phyloP scores from a whole-genome alignment of 2,113 vertebrate species.

The Colius striatus region DNA sequence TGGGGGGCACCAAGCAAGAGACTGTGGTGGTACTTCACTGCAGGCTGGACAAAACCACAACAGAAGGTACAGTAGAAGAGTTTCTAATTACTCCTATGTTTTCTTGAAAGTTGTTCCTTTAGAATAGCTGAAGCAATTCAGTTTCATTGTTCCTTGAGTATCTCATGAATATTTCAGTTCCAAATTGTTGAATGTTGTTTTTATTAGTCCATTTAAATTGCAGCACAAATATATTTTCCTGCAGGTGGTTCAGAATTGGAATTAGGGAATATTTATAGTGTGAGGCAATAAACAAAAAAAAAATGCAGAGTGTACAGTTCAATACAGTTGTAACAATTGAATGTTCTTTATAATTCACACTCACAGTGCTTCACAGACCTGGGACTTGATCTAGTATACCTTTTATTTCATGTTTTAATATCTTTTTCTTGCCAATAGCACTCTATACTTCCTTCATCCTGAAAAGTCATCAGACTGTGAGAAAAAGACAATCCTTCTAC shows the following conservation, averaged over 20 bases:
- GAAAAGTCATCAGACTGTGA: not conserved
- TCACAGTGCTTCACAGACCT: not conserved
- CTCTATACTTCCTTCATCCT: not conserved
- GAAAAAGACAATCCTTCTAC: not conserved
- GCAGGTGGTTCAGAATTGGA: conserved; percentile 51
- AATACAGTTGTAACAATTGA: conserved; percentile 42
- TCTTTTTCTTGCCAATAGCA: conserved; percentile 8
- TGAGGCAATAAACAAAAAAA: conserved; percentile 60
- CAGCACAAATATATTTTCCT: conserved; percentile 67
- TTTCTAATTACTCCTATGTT: conserved; percentile 57
- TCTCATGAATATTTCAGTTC: conserved; percentile 80
- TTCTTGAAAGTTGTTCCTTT: conserved; percentile 67
- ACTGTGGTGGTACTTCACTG: too few relatives aligned
- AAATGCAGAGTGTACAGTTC: conserved; percentile 20
- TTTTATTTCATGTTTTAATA: conserved; percentile 55
- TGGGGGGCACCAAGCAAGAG: too few relatives aligned
- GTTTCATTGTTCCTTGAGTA: conserved; percentile 74
- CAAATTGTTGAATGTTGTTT: conserved; percentile 73
- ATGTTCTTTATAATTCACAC: conserved; percentile 46
- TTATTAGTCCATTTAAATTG: conserved; percentile 73
- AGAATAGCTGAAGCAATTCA: conserved; percentile 71
- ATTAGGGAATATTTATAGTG: conserved; percentile 52
- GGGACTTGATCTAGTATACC: not conserved
- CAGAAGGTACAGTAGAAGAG: conserved; percentile 46
- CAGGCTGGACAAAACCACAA: too few relatives aligned